These are phyloP conservation scores for Sarotherodon lohbergeri DNA, from an alignment of 2,113 vertebrate genomes.

Conservation along the genomic window DNA sequence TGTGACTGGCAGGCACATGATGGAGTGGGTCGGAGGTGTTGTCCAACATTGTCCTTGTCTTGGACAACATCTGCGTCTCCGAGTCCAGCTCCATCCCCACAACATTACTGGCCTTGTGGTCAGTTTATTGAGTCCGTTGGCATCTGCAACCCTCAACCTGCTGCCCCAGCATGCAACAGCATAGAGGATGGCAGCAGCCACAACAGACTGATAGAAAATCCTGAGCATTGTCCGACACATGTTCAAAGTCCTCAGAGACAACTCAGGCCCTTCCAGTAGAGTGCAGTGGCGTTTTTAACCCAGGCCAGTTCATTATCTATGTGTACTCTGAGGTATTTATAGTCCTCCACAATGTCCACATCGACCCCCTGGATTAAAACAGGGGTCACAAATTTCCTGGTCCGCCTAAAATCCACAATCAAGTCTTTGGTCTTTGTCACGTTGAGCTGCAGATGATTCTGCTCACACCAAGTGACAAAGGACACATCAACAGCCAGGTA, in stretches of 20 bases:
- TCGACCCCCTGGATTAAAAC: background rate
- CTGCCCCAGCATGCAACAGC: background rate
- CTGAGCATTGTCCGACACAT: background rate
- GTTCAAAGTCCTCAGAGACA: background rate
- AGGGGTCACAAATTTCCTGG: background rate
- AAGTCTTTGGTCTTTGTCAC: background rate
- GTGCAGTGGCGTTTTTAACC: background rate
- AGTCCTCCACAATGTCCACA: background rate
- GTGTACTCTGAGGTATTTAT: background rate
- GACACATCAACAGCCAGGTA: too few relatives aligned
- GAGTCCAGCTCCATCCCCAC: background rate
- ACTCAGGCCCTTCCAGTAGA: background rate
- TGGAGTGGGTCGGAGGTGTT: background rate
- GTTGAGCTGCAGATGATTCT: background rate
- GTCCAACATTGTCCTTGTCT: background rate
- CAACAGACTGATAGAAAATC: background rate
- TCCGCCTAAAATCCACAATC: background rate
- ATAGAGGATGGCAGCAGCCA: background rate
- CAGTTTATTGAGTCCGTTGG: background rate
- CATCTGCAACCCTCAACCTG: background rate
- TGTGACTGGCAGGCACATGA: background rate
- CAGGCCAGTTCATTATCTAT: background rate
- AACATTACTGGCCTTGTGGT: background rate
- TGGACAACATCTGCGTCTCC: background rate
- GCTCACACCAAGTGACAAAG: background rate